Evolutionary conservation across 2,888 invertebrate species (phyloP), one percentile per base, ranked within the genome.

Genomic region (Pseudanteris insignis): DNA sequence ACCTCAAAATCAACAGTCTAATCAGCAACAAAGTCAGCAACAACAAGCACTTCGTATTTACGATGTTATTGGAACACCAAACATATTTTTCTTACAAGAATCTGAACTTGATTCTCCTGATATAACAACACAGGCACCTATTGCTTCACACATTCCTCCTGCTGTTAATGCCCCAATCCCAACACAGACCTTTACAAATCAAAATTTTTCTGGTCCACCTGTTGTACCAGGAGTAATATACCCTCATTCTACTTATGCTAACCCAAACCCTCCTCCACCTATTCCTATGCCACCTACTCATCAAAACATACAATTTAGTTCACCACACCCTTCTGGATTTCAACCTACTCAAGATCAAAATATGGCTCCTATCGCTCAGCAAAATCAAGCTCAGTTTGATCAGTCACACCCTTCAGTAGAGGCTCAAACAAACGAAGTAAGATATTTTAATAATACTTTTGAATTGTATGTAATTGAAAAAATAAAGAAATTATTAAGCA

Each of bases 41-140:
- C 78, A 73, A 33, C 86, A 85, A 2, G 79, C 81, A 2, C 83
- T 86, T 59, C 90, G 90, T 2, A 85, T 91, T 61, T 85, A 89
- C 7, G 91, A 91, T 73, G 89, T 91, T 18, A 86, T 91, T 66
- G 90, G 90, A 12, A 76, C 76, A 4, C 89, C 89, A 53, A 90
- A 88, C 76, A 90, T 91, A 81, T 89, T 86, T 78, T 91, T 91
- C 79, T 84, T 94, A 48, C 94, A 96, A 83, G 94, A 96, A 74
- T 94, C 94, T 12, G 94, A 94, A 81, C 84, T 92, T 65, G 92
- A 92, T 77, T 88, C 89, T 40, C 89, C 90, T 0, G 87, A 88
- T 15, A 53, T 63, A 10, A 43, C 32, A 1, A 40, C 48, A n/a
- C 70, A 73, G 63, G 64, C 72, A 18, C 72, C 76, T n/a, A 75